Evolutionary conservation across 2,113 vertebrate genomes (phyloP).

Genomic region (Brachyhypopomus occidentalis): DNA sequence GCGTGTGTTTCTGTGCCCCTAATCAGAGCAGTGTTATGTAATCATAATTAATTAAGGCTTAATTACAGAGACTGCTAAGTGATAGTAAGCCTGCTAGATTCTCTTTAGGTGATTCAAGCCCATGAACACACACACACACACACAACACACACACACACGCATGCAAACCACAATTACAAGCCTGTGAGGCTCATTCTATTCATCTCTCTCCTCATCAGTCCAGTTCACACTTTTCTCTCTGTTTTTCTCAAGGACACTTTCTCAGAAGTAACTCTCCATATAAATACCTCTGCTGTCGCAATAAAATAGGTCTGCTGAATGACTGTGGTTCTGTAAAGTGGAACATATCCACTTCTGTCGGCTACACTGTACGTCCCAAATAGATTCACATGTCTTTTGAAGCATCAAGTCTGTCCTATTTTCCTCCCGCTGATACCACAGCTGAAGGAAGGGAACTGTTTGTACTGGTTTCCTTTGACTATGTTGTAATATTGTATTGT

Average conservation of each 20-base stretch:
- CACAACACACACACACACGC: constrained; percentile 16
- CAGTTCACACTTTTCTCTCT: too few species aligned
- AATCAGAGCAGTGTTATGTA: constrained; percentile 54
- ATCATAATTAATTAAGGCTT: constrained; percentile 57
- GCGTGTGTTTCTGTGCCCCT: constrained; percentile 32
- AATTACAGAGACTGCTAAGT: constrained; percentile 53
- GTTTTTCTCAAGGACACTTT: constrained; percentile 17
- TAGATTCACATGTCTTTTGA: constrained; percentile 48
- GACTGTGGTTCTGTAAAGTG: constrained; percentile 44
- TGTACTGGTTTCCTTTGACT: constrained; percentile 17
- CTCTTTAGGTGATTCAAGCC: constrained; percentile 37
- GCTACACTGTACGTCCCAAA: constrained; percentile 44
- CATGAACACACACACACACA: neutral
- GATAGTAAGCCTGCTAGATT: constrained; percentile 37
- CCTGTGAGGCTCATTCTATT: constrained; percentile 19
- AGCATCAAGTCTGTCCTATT: constrained; percentile 52
- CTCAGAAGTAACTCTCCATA: constrained; percentile 35
- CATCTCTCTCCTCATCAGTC: neutral
- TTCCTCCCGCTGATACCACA: constrained; percentile 10
- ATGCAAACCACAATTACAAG: neutral
- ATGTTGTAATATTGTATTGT: constrained; percentile 5
- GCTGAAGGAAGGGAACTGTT: constrained; percentile 26
- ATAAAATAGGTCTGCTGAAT: constrained; percentile 47
- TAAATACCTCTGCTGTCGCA: constrained; percentile 42
- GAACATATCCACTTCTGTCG: constrained; percentile 45